A percentile compares a stretch with the other conserved stretches of the same genome.
These are phyloP conservation scores for Metopia argyrocephala DNA, from an alignment of 2,888 invertebrate genomes.

Conservation along the genomic window DNA sequence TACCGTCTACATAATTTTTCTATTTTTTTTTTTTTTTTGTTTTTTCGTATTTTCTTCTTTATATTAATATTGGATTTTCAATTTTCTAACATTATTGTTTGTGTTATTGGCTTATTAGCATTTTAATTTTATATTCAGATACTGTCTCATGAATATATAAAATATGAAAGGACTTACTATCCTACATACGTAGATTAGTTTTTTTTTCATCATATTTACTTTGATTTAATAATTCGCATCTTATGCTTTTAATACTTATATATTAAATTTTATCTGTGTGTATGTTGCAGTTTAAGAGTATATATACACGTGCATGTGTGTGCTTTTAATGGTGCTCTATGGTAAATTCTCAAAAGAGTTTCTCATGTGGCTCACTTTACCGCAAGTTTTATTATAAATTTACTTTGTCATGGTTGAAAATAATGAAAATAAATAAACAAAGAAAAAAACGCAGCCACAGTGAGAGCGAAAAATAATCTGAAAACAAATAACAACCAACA, in stretches of 20 bases:
- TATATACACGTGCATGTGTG: neutral
- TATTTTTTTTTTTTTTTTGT: neutral
- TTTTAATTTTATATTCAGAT: constrained; percentile 44
- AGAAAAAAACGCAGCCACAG: neutral
- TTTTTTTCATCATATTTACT: too few species aligned
- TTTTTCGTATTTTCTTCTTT: neutral
- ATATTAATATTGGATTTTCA: neutral
- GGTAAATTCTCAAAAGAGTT: constrained; percentile 69
- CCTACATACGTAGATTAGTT: too few species aligned
- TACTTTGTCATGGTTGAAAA: constrained; percentile 41
- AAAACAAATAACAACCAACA: neutral
- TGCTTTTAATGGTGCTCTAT: constrained; percentile 46
- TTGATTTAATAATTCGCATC: constrained; percentile 13
- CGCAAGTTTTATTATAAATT: constrained; percentile 33
- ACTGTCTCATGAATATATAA: constrained; percentile 24
- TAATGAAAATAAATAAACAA: neutral
- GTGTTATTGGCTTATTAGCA: constrained; percentile 26
- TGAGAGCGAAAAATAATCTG: neutral
- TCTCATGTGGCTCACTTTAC: constrained; percentile 35
- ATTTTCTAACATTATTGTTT: neutral
- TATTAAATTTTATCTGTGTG: too few species aligned
- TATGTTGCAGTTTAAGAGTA: neutral
- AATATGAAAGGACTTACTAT: too few species aligned
- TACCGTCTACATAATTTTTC: neutral
- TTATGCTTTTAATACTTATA: neutral